Percentiles rank a stretch among this genome's conserved stretches.
phyloP scores from a whole-genome alignment of 2,113 vertebrate genomes.

The Nesospiza acunhae region DNA sequence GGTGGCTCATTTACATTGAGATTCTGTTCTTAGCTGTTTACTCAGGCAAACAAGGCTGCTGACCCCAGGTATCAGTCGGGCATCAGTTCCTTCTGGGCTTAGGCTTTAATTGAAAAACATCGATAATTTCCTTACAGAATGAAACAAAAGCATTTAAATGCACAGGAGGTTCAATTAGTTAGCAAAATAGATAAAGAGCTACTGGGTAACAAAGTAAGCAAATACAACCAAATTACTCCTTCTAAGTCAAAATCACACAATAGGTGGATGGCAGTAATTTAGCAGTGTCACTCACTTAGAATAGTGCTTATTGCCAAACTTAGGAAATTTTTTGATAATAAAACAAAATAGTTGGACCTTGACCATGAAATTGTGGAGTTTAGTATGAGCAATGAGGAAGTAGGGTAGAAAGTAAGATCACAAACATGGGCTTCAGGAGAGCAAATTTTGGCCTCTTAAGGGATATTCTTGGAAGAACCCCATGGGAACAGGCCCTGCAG shows the following conservation, averaged over 20 bases:
- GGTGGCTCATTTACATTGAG: neutral
- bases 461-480: neutral
- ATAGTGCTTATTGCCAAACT: neutral
- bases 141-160: conserved; percentile 10
- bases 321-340: neutral
- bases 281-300: neutral
- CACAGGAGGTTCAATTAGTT: neutral
- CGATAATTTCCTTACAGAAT: neutral
- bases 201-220: neutral
- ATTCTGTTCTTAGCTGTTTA: neutral
- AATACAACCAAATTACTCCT: neutral
- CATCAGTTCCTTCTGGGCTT: neutral
- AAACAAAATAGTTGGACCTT: neutral
- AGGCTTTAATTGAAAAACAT: conserved; percentile 16
- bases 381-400: neutral
- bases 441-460: neutral
- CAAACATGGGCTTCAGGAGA: neutral
- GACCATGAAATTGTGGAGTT: neutral
- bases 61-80: neutral
- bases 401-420: neutral
- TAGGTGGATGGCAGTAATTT: neutral
- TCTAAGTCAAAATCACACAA: neutral
- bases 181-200: neutral
- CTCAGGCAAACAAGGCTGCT: neutral
- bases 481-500: neutral